Evolutionary conservation across 30 jellyfish, hydroid and myxozoan genomes (phyloP).

Genomic region (Mastigias papua): DNA sequence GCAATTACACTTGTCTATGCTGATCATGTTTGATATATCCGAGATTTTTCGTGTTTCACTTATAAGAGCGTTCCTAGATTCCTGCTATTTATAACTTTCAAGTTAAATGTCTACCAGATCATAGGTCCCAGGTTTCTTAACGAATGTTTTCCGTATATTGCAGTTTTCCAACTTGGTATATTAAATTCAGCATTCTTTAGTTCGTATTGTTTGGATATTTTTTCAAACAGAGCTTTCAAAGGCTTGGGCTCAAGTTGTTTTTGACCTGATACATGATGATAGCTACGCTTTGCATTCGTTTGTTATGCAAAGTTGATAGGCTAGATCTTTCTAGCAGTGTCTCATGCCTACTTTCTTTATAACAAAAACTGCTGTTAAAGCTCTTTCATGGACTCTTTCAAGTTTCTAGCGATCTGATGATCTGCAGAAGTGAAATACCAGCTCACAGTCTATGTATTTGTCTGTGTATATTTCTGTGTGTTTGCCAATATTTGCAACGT

Average conservation of each 20-base stretch:
- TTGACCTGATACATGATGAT: conserved; percentile 52
- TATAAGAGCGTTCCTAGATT: conserved; percentile 13
- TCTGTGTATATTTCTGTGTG: too few species aligned
- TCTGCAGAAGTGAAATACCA: too few species aligned
- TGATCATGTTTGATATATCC: conserved; percentile 17
- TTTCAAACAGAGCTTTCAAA: conserved; percentile 13
- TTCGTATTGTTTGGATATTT: conserved; percentile 41
- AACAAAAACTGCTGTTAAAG: too few species aligned
- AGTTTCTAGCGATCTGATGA: too few species aligned
- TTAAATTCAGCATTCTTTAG: conserved; percentile 46
- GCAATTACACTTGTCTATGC: conserved; percentile 21
- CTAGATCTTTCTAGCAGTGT: background rate
- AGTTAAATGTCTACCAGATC: conserved; percentile 20
- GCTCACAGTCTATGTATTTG: too few species aligned
- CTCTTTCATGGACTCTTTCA: too few species aligned
- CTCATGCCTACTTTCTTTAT: conserved; percentile 15
- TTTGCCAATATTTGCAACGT: too few species aligned
- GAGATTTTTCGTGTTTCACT: conserved; percentile 2
- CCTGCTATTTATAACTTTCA: conserved; percentile 14
- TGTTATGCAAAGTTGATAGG: conserved; percentile 13
- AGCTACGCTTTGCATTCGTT: conserved; percentile 46
- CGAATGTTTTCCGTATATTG: conserved; percentile 34
- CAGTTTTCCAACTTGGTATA: conserved; percentile 32
- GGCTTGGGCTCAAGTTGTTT: conserved; percentile 48
- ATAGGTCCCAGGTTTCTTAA: conserved; percentile 43